Conservation (phyloP, 2,797 vertebrate genomes). For the Pogoniulus pusillus region DNA sequence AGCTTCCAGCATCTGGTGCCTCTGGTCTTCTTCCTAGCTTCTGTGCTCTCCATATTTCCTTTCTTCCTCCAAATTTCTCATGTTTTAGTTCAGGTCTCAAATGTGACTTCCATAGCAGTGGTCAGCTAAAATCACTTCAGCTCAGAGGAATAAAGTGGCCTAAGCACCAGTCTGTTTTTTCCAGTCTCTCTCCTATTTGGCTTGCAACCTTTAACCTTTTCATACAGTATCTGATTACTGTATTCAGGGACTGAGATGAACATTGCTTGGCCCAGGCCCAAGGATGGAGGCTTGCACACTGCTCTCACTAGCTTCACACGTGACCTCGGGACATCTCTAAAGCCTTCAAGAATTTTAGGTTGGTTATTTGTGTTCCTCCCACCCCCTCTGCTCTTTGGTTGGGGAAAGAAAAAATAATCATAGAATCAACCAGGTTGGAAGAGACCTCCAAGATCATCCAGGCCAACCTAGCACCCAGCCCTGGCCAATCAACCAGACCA, state of each 20-base stretch:
- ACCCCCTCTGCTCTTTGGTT: not conserved
- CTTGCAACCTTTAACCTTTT: conserved; percentile 22
- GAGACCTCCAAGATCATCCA: not conserved
- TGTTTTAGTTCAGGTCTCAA: not conserved
- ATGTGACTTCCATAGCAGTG: accelerated
- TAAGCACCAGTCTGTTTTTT: not conserved
- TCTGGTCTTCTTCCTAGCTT: not conserved
- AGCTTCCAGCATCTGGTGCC: not conserved
- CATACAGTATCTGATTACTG: conserved; percentile 7
- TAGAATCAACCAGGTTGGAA: too few relatives aligned
- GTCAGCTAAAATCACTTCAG: not conserved
- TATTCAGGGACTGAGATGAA: not conserved
- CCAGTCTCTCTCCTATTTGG: not conserved
- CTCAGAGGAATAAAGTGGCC: not conserved
- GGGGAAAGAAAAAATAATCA: too few relatives aligned
- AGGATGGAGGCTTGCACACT: not conserved
- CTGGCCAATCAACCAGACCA: too few relatives aligned
- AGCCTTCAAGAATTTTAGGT: not conserved
- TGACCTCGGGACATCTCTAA: not conserved
- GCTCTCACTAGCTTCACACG: not conserved
- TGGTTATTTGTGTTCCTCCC: not conserved
- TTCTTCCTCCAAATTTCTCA: not conserved
- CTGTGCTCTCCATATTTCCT: not conserved
- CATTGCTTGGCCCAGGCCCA: not conserved
- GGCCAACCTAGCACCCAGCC: too few relatives aligned